Percentiles rank a stretch among this genome's conserved stretches.
Conservation (phyloP, 2,888 invertebrate species). For the Teleogryllus oceanicus region DNA sequence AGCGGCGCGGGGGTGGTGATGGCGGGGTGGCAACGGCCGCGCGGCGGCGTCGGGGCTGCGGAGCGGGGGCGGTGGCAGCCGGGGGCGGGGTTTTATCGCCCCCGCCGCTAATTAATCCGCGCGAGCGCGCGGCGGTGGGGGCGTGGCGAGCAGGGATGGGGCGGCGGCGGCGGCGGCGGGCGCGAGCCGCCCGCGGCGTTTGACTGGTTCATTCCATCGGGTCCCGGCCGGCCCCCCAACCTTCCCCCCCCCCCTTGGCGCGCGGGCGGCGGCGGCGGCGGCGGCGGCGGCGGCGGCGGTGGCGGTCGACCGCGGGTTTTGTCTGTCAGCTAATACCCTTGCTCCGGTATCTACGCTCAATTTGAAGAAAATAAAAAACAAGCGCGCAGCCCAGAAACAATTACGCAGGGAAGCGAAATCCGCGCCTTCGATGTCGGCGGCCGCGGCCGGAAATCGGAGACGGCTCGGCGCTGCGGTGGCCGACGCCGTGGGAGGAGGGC, state of each 20-base stretch:
- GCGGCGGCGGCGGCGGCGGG: background rate
- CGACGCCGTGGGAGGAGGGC: background rate
- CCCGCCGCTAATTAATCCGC: constrained; percentile 9
- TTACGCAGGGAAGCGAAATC: background rate
- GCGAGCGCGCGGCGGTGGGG: background rate
- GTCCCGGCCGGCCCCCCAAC: too few relatives aligned
- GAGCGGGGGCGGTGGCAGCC: background rate
- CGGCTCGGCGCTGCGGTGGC: background rate
- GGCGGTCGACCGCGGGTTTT: background rate
- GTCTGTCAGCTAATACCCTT: constrained; percentile 7
- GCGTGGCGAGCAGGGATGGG: background rate
- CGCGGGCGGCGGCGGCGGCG: background rate
- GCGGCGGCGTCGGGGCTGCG: too few relatives aligned
- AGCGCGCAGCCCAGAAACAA: background rate
- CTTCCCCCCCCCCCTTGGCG: background rate
- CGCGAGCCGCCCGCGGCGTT: background rate
- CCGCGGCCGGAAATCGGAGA: background rate
- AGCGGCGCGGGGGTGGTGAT: too few relatives aligned
- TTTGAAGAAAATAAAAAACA: background rate
- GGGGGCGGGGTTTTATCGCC: constrained; percentile 18
- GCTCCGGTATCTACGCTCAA: background rate
- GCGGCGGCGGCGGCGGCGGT: background rate
- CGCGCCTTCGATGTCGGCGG: background rate
- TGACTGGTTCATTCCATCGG: constrained; percentile 18
- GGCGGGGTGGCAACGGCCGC: too few relatives aligned